phyloP scores from a whole-genome alignment of 1,140 invertebrate species.

The Saccostrea echinata region DNA sequence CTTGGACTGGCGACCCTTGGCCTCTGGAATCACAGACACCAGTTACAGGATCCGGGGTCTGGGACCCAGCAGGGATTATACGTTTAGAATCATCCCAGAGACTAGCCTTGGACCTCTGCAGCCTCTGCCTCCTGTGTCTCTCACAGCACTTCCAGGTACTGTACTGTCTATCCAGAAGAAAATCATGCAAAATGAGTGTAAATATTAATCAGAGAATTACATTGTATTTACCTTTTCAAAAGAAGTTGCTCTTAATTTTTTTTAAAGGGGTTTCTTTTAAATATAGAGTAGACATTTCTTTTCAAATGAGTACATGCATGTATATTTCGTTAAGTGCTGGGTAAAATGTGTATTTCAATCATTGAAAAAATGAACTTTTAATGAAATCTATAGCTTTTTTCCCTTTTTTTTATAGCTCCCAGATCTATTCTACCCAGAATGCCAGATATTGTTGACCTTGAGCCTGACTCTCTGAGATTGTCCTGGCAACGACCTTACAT shows the following conservation, averaged over 20 bases:
- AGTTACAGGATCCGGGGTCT: constrained; percentile 57
- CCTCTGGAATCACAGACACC: constrained; percentile 59
- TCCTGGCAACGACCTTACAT: constrained; percentile 68
- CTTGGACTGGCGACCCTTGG: constrained; percentile 64
- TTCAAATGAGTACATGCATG: too few species aligned
- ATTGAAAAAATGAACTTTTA: too few species aligned
- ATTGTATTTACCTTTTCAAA: too few species aligned
- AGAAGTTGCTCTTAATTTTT: too few species aligned
- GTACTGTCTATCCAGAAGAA: too few species aligned
- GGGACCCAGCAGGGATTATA: constrained; percentile 59
- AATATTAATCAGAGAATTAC: too few species aligned
- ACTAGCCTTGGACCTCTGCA: constrained; percentile 85
- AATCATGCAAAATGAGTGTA: too few species aligned
- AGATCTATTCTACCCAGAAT: constrained; percentile 67
- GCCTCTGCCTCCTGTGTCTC: constrained; percentile 66
- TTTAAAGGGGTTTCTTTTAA: too few species aligned
- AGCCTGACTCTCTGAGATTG: constrained; percentile 69
- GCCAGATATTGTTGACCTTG: constrained; percentile 67
- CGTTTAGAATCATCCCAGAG: constrained; percentile 85
- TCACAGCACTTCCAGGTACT: constrained; percentile 54
- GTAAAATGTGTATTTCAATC: too few species aligned
- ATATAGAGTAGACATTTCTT: too few species aligned
- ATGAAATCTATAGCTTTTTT: background rate
- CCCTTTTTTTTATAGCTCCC: constrained; percentile 63
- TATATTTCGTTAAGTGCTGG: too few species aligned